A percentile compares a stretch with the other conserved stretches of the same genome.
Conservation (phyloP, 1,140 invertebrate genomes). For the Acromyrmex echinatior region DNA sequence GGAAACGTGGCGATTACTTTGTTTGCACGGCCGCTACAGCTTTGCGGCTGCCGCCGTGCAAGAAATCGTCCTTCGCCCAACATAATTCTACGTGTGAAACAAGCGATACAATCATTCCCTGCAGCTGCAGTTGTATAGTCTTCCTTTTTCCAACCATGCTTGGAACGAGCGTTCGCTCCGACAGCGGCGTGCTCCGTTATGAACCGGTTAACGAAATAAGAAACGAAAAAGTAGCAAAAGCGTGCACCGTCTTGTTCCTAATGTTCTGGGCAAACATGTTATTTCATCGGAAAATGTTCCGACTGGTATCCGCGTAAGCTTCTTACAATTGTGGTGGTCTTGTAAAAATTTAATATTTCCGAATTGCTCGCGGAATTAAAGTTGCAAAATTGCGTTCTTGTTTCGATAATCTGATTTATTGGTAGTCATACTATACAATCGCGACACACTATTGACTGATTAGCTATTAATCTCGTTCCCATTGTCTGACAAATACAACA, state of each 20-base stretch:
- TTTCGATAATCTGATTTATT: not conserved
- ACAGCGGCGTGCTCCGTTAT: conserved; percentile 8
- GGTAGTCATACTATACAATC: not conserved
- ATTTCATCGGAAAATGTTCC: conserved; percentile 56
- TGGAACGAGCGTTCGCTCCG: not conserved
- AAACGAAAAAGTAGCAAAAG: conserved; percentile 38
- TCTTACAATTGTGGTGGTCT: conserved; percentile 24
- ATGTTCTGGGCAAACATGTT: conserved; percentile 49
- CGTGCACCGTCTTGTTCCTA: conserved; percentile 8
- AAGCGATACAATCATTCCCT: conserved; percentile 51
- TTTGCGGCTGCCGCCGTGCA: conserved; percentile 10
- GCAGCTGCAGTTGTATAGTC: conserved; percentile 36
- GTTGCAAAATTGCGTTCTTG: not conserved
- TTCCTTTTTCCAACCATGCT: conserved; percentile 1
- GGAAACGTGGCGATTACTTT: conserved; percentile 49
- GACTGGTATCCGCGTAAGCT: not conserved
- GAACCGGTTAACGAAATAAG: conserved; percentile 48
- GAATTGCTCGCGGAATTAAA: conserved; percentile 11
- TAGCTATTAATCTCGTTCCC: not conserved
- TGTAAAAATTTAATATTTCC: not conserved
- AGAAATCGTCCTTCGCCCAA: conserved; percentile 35
- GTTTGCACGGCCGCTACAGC: conserved; percentile 42
- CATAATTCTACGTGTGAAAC: conserved; percentile 38
- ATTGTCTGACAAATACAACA: not conserved
- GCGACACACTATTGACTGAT: not conserved